Percentiles rank a stretch among this genome's conserved stretches.
phyloP scores from a whole-genome alignment of 2,113 vertebrate genomes.

The Labeo rohita region DNA sequence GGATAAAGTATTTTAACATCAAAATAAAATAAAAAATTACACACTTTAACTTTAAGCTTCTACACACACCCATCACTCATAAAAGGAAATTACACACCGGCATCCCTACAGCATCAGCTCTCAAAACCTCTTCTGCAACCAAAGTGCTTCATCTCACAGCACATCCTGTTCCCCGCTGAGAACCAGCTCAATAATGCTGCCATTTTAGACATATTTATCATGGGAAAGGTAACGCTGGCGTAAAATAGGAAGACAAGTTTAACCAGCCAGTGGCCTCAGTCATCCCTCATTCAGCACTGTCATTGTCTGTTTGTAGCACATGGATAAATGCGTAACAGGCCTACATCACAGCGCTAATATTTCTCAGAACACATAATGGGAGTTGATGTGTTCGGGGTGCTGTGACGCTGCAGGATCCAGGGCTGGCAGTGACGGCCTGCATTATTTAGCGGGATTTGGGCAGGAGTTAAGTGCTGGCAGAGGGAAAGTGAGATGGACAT shows the following conservation, averaged over 20 bases:
- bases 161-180: conserved; percentile 26
- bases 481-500: not conserved
- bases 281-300: conserved; percentile 22
- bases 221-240: conserved; percentile 8
- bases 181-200: conserved; percentile 31
- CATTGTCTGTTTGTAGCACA: conserved; percentile 28
- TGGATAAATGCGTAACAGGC: conserved; percentile 4
- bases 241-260: conserved; percentile 23
- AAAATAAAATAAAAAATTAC: not conserved
- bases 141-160: conserved; percentile 12
- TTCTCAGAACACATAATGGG: conserved; percentile 32
- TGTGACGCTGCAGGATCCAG: conserved; percentile 41
- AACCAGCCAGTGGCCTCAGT: conserved; percentile 12
- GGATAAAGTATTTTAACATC: not conserved
- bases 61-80: conserved; percentile 20
- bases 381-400: conserved; percentile 52
- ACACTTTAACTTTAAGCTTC: not conserved
- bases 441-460: conserved; percentile 48
- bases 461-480: conserved; percentile 24
- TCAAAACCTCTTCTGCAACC: conserved; percentile 10
- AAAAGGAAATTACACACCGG: conserved; percentile 3
- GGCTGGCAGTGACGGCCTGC: conserved; percentile 8
- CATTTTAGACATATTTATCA: conserved; percentile 35
- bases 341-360: conserved; percentile 17
- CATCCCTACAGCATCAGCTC: not conserved